Evolutionary conservation across 2,113 vertebrate species (phyloP).

Genomic region (Pyrgilauda ruficollis): DNA sequence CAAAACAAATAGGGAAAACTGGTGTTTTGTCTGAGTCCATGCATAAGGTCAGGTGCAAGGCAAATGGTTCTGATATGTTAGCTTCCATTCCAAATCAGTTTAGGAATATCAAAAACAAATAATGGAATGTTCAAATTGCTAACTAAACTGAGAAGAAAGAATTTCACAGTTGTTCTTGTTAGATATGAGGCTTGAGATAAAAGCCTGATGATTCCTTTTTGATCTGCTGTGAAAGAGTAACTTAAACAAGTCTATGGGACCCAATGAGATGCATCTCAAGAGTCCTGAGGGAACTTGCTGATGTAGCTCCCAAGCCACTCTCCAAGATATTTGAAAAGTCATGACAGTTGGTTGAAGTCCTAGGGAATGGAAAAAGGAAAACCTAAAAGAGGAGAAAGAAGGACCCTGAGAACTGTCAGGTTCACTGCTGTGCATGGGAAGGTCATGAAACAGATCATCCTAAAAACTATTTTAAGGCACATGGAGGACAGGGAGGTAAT

Average conservation of each 20-base stretch:
- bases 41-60: neutral
- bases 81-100: neutral
- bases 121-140: neutral
- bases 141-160: neutral
- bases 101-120: neutral
- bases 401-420: neutral
- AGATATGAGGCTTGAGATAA: neutral
- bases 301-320: neutral
- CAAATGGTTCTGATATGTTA: neutral
- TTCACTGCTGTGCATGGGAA: neutral
- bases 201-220: neutral
- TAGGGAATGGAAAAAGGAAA: neutral
- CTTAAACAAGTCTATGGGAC: neutral
- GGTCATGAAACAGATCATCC: neutral
- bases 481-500: neutral
- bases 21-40: neutral
- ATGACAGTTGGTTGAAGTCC: neutral
- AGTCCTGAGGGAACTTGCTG: neutral
- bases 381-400: neutral
- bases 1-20: neutral
- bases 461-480: neutral
- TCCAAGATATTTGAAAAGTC: neutral
- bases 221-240: neutral
- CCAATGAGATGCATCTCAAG: neutral
- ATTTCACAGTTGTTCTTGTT: neutral